These are phyloP conservation scores for Ptyas mucosa DNA, from an alignment of 2,113 vertebrate species.

Conservation along the genomic window DNA sequence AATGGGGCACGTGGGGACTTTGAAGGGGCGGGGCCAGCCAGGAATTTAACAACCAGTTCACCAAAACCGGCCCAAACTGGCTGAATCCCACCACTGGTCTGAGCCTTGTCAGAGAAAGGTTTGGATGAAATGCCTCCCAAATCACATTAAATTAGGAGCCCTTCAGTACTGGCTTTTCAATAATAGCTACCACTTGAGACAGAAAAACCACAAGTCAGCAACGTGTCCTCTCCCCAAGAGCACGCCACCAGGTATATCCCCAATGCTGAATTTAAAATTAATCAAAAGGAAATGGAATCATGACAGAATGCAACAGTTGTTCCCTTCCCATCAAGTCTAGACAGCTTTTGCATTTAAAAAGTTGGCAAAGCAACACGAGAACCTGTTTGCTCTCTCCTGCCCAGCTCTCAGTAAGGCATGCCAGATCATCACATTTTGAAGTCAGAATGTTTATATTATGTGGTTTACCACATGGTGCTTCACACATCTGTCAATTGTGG, in stretches of 20 bases:
- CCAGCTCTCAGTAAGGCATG: not conserved
- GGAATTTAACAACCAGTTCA: no score
- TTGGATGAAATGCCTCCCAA: not conserved
- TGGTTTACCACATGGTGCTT: not conserved
- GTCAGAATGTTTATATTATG: not conserved
- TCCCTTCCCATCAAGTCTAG: not conserved
- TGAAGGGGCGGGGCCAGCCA: no score
- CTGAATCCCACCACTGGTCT: no score
- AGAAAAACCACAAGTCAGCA: not conserved
- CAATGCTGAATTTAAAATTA: not conserved
- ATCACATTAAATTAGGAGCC: not conserved
- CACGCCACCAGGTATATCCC: not conserved
- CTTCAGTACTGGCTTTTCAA: not conserved
- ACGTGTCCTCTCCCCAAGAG: not conserved
- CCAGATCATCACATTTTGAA: not conserved
- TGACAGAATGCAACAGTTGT: not conserved
- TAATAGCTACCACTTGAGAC: not conserved
- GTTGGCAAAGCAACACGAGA: not conserved
- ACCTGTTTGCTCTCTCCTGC: not conserved
- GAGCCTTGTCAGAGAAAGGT: not conserved
- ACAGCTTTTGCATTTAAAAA: not conserved
- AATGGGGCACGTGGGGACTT: no score
- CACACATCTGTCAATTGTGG: not conserved
- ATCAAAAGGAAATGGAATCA: not conserved
- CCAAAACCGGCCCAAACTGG: no score